Evolutionary conservation across 2,888 invertebrate species (phyloP), one percentile per base, ranked within the genome.

Genomic region (Pelosia muscerda): DNA sequence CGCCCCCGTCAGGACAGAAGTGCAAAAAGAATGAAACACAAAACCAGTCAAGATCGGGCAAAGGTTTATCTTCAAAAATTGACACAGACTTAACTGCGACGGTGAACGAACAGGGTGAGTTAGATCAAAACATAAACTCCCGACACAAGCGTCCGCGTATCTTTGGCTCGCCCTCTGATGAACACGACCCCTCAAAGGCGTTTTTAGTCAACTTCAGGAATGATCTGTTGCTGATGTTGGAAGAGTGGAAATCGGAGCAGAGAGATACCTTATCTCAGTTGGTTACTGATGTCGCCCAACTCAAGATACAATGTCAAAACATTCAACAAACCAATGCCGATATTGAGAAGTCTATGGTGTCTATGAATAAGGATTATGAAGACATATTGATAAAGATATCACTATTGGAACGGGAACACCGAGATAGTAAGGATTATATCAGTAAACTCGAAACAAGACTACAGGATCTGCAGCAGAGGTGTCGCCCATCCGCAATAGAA

Each of bases 121-220:
- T 42, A 19, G 19, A 15, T 19, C 42, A 42, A 42, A 42, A 42
- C 19, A 31, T 8, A 31, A 31, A 31, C 31, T 31, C 31, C 1
- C 42, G 19, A 42, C 19, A 42, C 42, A 42, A 42, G 13, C 42
- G 42, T 6, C 42, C 42, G 4, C 42, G 42, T 19, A 42, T 42
- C 8, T 42, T 42, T 42, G 42, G 42, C 19, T 42, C 42, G 2
- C 42, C 42, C 19, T 8, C 42, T 15, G 54, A 54, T 0, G 66
- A 61, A 42, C 66, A 61, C 25, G 61, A 66, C n/a, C 15, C 57
- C 15, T 23, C 57, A 31, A 55, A 11, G 11, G 25, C 58, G 58
- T 15, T 65, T 15, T n/a, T 26, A 25, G 22, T 19, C 28, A 19
- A 58, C 58, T 3, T 58, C 49, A 58, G 59, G 59, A 28, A 19